Evolutionary conservation across 23 tunicate genomes (phyloP).

Genomic region (Diplosoma virens): DNA sequence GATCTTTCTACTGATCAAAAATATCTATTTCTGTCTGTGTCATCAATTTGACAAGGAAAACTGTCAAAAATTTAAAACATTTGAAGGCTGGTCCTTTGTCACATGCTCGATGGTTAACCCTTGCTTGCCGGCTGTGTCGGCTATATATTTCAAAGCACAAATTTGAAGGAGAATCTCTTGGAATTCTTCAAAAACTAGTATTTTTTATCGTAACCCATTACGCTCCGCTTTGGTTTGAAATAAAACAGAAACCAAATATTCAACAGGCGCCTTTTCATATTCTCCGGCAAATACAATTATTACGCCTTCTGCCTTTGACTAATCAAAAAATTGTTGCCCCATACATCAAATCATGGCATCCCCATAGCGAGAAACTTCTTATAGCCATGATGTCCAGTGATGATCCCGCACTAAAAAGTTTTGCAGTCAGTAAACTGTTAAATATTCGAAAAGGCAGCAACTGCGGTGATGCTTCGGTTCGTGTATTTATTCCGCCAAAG

Average conservation of each 20-base stretch:
- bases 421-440: slow-evolving; percentile 4
- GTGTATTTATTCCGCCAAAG: no score
- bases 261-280: slow-evolving; percentile 20
- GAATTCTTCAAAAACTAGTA: neutral
- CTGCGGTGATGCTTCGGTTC: no score
- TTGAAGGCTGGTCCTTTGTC: slow-evolving; percentile 2
- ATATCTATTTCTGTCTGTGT: neutral
- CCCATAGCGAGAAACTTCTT: slow-evolving; percentile 19
- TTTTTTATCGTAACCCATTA: slow-evolving; percentile 3
- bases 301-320: slow-evolving; percentile 4
- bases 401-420: neutral
- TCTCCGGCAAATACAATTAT: neutral
- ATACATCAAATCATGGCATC: slow-evolving; percentile 11
- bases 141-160: neutral
- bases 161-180: neutral
- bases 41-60: neutral
- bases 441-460: slow-evolving; percentile 17
- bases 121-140: neutral
- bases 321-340: neutral
- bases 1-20: no score
- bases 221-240: slow-evolving; percentile 21
- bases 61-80: no score
- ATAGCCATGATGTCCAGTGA: slow-evolving; percentile 11
- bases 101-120: neutral
- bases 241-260: slow-evolving; percentile 5